phyloP scores from a whole-genome alignment of 2,888 invertebrate species.

The Leptopilina drosophilae region DNA sequence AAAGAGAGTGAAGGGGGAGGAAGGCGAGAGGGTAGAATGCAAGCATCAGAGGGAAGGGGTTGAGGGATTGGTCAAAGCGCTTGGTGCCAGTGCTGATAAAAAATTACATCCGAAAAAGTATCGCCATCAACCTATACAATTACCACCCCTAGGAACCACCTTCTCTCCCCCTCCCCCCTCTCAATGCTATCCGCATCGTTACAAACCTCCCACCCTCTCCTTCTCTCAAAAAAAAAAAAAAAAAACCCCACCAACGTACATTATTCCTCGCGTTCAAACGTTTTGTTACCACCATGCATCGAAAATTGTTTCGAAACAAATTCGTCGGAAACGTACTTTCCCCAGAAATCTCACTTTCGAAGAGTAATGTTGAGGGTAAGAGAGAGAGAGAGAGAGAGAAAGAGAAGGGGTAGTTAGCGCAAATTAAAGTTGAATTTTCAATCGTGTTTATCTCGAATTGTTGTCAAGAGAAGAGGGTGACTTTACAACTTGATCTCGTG shows the following conservation, averaged over 20 bases:
- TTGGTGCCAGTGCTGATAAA: constrained; percentile 71
- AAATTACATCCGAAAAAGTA: constrained; percentile 69
- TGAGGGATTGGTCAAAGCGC: constrained; percentile 72
- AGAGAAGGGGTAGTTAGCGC: constrained; percentile 43
- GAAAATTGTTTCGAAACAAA: constrained; percentile 69
- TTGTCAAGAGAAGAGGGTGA: neutral
- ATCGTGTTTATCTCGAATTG: constrained; percentile 38
- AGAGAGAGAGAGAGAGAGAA: constrained; percentile 36
- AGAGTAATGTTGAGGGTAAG: constrained; percentile 43
- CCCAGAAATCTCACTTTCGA: constrained; percentile 10
- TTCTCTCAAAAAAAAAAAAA: too few species aligned
- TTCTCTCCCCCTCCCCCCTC: constrained; percentile 51
- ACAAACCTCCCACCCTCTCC: constrained; percentile 52
- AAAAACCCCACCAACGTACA: constrained; percentile 68
- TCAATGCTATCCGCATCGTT: constrained; percentile 52
- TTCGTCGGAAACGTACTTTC: constrained; percentile 49
- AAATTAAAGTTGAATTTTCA: constrained; percentile 58
- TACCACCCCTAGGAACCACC: constrained; percentile 45
- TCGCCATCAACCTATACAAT: constrained; percentile 62
- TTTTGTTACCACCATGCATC: constrained; percentile 56
- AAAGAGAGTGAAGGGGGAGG: constrained; percentile 54
- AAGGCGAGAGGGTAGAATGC: constrained; percentile 50
- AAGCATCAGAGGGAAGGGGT: constrained; percentile 54
- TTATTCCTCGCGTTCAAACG: constrained; percentile 68
- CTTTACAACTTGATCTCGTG: neutral